phyloP scores from a whole-genome alignment of 23 tunicate species.

The Styela clava region DNA sequence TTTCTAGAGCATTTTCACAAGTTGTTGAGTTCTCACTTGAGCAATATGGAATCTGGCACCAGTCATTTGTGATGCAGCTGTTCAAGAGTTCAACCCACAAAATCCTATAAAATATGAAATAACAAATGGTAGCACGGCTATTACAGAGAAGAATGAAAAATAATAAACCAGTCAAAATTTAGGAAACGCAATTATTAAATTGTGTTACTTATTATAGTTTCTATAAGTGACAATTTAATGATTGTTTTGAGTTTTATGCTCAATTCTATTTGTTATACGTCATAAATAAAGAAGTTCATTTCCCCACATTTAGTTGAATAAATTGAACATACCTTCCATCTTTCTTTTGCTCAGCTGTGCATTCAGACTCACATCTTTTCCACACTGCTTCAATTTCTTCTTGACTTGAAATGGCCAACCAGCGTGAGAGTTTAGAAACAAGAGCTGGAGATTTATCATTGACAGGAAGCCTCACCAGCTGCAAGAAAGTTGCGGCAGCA shows the following conservation, averaged over 20 bases:
- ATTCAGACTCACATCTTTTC: not conserved
- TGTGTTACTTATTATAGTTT: too few species aligned
- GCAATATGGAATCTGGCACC: constrained; percentile 26
- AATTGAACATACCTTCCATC: constrained; percentile 12
- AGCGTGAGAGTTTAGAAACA: constrained; percentile 6
- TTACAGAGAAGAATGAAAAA: too few species aligned
- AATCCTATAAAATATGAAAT: not conserved
- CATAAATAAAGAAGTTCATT: too few species aligned
- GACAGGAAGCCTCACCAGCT: not conserved
- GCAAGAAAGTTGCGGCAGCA: not conserved
- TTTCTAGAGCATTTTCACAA: constrained; percentile 14
- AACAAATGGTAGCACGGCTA: too few species aligned
- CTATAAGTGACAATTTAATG: too few species aligned
- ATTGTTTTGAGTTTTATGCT: too few species aligned
- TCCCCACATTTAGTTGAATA: too few species aligned
- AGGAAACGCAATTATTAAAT: too few species aligned
- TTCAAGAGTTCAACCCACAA: constrained; percentile 20
- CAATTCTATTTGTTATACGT: too few species aligned
- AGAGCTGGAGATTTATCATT: constrained; percentile 3
- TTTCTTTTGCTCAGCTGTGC: not conserved
- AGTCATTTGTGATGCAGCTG: constrained; percentile 25
- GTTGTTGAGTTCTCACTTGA: constrained; percentile 7
- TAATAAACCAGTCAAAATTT: too few species aligned
- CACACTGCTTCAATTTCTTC: constrained; percentile 7
- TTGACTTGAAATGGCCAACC: constrained; percentile 22